These are phyloP conservation scores for Laupala kohalensis DNA, from an alignment of 1,140 invertebrate species.

Conservation along the genomic window DNA sequence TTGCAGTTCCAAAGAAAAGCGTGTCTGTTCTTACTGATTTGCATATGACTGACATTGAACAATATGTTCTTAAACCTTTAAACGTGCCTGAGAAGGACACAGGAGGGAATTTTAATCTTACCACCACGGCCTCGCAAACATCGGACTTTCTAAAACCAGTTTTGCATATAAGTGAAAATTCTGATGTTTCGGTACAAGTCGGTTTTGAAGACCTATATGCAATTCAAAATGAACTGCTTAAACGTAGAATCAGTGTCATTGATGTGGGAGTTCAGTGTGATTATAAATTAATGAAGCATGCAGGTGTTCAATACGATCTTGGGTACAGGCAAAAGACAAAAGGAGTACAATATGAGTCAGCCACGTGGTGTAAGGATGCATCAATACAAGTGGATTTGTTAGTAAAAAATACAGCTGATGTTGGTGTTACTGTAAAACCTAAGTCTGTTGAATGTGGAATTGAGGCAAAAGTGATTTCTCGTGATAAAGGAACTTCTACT, in stretches of 20 bases:
- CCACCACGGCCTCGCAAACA: neutral
- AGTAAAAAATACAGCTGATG: slow-evolving; percentile 26
- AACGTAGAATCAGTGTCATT: neutral
- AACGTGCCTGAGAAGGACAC: neutral
- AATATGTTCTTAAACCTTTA: neutral
- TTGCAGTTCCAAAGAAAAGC: neutral
- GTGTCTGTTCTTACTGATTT: neutral
- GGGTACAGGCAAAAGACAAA: neutral
- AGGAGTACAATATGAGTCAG: neutral
- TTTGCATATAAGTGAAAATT: neutral
- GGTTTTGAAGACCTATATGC: neutral
- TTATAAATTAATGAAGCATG: neutral
- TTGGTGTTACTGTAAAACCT: slow-evolving; percentile 30
- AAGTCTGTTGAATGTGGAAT: slow-evolving; percentile 23
- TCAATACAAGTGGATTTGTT: slow-evolving; percentile 25
- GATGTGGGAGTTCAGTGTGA: neutral
- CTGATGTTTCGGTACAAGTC: neutral
- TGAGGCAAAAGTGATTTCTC: slow-evolving; percentile 27
- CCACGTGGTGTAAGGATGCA: neutral
- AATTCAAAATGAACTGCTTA: neutral
- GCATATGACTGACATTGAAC: neutral
- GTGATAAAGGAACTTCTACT: slow-evolving; percentile 33
- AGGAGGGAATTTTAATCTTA: neutral
- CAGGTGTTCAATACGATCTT: neutral
- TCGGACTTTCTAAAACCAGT: neutral